Conservation (phyloP, 2,888 invertebrate genomes). For the Capitulum mitella region DNA sequence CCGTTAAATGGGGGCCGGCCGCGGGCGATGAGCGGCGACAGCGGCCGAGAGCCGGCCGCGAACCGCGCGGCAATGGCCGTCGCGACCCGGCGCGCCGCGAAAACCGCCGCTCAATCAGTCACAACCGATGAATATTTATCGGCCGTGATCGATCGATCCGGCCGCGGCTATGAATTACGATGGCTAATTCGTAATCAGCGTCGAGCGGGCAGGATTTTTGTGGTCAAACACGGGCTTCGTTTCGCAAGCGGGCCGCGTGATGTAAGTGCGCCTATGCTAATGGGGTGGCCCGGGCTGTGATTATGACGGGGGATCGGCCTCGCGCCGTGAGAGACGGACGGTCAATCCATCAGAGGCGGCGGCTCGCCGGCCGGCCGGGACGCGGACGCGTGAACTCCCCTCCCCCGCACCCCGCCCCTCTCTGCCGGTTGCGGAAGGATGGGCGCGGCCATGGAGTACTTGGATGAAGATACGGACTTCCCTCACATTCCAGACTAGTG, state of each 20-base stretch:
- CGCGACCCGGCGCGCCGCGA: neutral
- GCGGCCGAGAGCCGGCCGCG: neutral
- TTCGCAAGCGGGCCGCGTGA: neutral
- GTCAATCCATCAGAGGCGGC: neutral
- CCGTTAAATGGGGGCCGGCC: neutral
- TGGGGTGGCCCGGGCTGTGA: neutral
- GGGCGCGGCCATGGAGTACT: too few relatives aligned
- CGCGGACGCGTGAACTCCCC: too few relatives aligned
- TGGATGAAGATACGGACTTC: too few relatives aligned
- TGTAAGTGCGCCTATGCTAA: neutral
- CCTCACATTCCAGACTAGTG: too few relatives aligned
- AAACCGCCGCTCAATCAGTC: neutral
- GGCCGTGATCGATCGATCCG: neutral
- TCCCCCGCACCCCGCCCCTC: too few relatives aligned
- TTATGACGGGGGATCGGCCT: neutral
- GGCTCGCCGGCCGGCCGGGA: too few relatives aligned
- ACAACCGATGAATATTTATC: conserved; percentile 3
- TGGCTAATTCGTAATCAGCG: neutral
- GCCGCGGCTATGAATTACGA: neutral
- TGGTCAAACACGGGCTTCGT: neutral
- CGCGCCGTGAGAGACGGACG: neutral
- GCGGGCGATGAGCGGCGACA: neutral
- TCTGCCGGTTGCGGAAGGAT: too few relatives aligned
- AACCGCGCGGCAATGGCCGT: neutral
- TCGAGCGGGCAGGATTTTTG: neutral